Evolutionary conservation across 2,888 invertebrate species (phyloP), one percentile per base, ranked within the genome.

Genomic region (Elaeidobius kamerunicus): DNA sequence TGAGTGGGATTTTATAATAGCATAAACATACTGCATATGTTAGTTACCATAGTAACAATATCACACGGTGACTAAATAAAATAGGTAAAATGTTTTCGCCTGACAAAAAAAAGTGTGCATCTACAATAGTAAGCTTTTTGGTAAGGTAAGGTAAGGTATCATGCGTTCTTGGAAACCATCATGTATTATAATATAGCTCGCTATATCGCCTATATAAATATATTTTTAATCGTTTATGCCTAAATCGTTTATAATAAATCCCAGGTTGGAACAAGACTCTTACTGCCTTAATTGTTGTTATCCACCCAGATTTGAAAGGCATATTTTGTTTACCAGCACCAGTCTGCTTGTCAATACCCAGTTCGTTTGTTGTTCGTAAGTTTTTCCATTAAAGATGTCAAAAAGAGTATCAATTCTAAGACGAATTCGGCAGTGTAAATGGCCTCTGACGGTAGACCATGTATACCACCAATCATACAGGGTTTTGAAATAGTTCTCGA

Each of bases 341-440:
- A n/a, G n/a, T n/a, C 23, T 12, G 18, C 18, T 9, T 32, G 12
- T 44, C 28, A 38, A 23, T 41, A 51, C 43, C 51, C 5, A 23
- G 11, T 18, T 45, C 39, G 2, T n/a, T n/a, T n/a, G n/a, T n/a
- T 28, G 16, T 48, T 34, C 47, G 9, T 48, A 41, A 7, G 23
- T 40, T 36, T 42, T 43, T 12, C 54, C 40, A 43, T 56, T 58
- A 16, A 52, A 44, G 44, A 44, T 44, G 36, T 58, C 54, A 42
- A 56, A 58, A 14, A 58, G 39, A 23, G 11, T 19, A 39, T 58
- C 56, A 12, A 56, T 54, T 58, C 54, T 7, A 54, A 40, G 2
- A 58, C 12, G 49, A 56, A 58, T 43, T 58, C 51, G 15, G 58
- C 51, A 30, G 52, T 48, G 11, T 47, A 34, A 6, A 52, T 47